These are phyloP conservation scores for Rhaphigaster nebulosa DNA, from an alignment of 2,888 invertebrate species.

Conservation along the genomic window DNA sequence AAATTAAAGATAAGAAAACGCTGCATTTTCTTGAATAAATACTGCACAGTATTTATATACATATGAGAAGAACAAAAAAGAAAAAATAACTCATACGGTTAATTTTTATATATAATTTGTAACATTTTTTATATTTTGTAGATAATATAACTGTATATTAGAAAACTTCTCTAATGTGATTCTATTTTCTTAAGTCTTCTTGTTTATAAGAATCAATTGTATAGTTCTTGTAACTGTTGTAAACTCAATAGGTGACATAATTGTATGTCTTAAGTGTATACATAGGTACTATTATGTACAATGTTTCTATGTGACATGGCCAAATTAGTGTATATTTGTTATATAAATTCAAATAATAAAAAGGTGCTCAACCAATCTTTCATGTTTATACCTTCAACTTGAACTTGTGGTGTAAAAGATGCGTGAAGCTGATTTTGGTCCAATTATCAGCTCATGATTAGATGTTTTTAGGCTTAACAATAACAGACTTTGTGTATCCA, in stretches of 20 bases:
- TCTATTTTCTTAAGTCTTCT: slow-evolving; percentile 57
- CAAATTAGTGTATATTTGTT: slow-evolving; percentile 58
- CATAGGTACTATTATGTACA: background rate
- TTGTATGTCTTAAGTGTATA: slow-evolving; percentile 24
- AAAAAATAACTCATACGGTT: slow-evolving; percentile 16
- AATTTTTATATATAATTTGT: slow-evolving; percentile 45
- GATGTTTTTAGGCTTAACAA: too few relatives aligned
- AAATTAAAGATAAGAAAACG: slow-evolving; percentile 25
- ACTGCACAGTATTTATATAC: slow-evolving; percentile 44
- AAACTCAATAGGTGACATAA: slow-evolving; percentile 13
- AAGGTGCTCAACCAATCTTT: slow-evolving; percentile 4
- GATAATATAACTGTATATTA: slow-evolving; percentile 51
- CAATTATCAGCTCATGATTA: background rate
- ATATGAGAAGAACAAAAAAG: background rate
- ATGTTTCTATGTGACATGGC: slow-evolving; percentile 50
- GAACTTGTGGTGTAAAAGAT: background rate
- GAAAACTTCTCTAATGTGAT: slow-evolving; percentile 53
- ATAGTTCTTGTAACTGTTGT: slow-evolving; percentile 34
- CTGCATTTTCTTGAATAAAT: slow-evolving; percentile 51
- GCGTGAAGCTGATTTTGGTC: background rate
- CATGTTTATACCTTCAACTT: background rate
- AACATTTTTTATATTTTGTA: slow-evolving; percentile 37
- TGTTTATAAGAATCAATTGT: slow-evolving; percentile 50
- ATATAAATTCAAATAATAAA: slow-evolving; percentile 52
- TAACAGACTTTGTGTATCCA: too few relatives aligned